Base-by-base conservation (phyloP, 92 coral and sea anemone species). In the Phenganax stokvisi region DNA sequence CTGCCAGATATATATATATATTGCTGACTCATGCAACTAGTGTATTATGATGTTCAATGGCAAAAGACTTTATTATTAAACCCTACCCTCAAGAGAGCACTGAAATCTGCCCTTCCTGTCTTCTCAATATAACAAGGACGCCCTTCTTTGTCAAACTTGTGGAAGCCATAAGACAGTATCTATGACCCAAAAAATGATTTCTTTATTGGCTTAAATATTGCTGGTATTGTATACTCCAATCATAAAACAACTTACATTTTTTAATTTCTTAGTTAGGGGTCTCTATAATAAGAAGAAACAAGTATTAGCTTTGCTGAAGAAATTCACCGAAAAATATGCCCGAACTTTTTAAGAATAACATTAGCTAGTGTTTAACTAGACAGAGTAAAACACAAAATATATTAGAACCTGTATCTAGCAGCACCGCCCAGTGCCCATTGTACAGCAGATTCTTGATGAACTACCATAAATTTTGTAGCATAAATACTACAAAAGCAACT, bases 111-210 rank as follows among this genome's bases (percentile, higher is more conserved):
- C 74, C 97, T 77, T 76, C 99, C 99, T 37, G 99, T 96, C 82
- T 80, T 87, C 79, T 96, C 99, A 80, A 96, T 90, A 79, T 96
- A 96, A 69, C 97, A 90, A 3, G 99, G 99, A 16, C 97, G 80
- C 6, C 99, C 99, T 56, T 81, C 80, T 83, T 96, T 96, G 76
- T 96, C 99, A 80, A 86, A 83, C 54, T 91, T 90, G 85, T 94
- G 98, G 77, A 92, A 92, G 2, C 89, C 93, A 59, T 88, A 90
- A 12, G 97, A 89, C 85, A 94, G 66, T 31, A 94, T 80, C 98
- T 94, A 57, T 0, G 28, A 71, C 25, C 25, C 25, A 13, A 37
- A 64, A 64, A n/a, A 7, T 10, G 0, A 64, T 20, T 61, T 1
- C 16, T 61, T 61, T 61, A 0, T 61, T 27, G 56, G 11, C 54